Conservation (phyloP, 1,140 invertebrate species). For the Diabrotica undecimpunctata region DNA sequence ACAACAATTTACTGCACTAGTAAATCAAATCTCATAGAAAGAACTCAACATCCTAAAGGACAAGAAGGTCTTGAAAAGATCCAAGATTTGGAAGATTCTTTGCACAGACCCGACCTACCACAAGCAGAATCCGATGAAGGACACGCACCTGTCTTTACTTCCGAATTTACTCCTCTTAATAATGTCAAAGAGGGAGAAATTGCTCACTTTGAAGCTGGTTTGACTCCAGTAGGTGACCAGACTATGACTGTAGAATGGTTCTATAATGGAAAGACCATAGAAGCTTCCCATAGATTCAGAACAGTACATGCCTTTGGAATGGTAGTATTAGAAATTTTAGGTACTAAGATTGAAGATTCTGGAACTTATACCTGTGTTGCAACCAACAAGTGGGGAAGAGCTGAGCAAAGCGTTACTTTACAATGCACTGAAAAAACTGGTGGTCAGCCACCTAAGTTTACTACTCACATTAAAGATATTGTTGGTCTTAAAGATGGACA, state of each 20-base stretch:
- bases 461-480: constrained; percentile 79
- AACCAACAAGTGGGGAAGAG: constrained; percentile 83
- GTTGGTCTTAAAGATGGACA: constrained; percentile 86
- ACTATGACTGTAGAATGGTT: constrained; percentile 98
- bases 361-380: constrained; percentile 83
- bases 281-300: constrained; percentile 83
- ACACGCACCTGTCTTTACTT: constrained; percentile 82
- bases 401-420: constrained; percentile 79
- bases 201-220: constrained; percentile 89
- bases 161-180: constrained; percentile 75
- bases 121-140: constrained; percentile 71
- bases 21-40: constrained; percentile 80
- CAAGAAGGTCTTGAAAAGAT: constrained; percentile 87
- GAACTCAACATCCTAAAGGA: constrained; percentile 90
- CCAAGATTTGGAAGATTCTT: constrained; percentile 83
- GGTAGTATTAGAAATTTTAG: constrained; percentile 90
- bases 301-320: constrained; percentile 93
- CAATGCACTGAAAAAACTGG: constrained; percentile 81
- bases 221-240: constrained; percentile 91
- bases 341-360: constrained; percentile 83
- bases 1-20: constrained; percentile 80
- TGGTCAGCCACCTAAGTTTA: constrained; percentile 84
- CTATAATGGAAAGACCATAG: constrained; percentile 84
- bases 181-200: constrained; percentile 86
- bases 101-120: constrained; percentile 65